Percentiles rank a stretch among this genome's conserved stretches.
phyloP scores from a whole-genome alignment of 2,797 vertebrate species.

The Esox masquinongy region DNA sequence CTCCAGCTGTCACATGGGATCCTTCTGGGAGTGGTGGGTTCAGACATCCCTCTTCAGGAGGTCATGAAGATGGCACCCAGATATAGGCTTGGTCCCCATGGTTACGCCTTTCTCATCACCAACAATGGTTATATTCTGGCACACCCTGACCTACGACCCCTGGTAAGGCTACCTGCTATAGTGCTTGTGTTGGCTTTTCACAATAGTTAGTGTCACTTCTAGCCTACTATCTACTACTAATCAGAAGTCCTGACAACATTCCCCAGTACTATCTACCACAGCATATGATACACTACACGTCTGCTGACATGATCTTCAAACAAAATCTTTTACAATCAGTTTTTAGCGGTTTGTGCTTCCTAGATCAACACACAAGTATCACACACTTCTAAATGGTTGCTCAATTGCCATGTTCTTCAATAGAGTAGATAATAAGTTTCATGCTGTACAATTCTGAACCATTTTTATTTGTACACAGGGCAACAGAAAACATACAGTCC shows the following conservation, averaged over 20 bases:
- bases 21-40: constrained; percentile 93
- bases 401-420: neutral
- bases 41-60: constrained; percentile 90
- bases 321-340: neutral
- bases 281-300: no score
- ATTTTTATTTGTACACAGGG: no score
- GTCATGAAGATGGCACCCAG: constrained; percentile 90
- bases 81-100: constrained; percentile 95
- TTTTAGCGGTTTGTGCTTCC: neutral
- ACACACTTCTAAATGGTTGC: neutral
- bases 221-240: neutral
- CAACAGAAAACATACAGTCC: neutral
- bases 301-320: neutral
- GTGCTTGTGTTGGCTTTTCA: neutral
- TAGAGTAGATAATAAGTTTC: neutral
- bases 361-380: neutral
- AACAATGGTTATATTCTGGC: constrained; percentile 99
- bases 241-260: neutral
- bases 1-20: constrained; percentile 91
- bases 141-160: constrained; percentile 92
- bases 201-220: neutral
- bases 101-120: constrained; percentile 93
- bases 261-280: neutral
- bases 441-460: neutral
- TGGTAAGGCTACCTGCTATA: constrained; percentile 73